Evolutionary conservation across 1,140 invertebrate genomes (phyloP).

Genomic region (Andrena cerasifolii): DNA sequence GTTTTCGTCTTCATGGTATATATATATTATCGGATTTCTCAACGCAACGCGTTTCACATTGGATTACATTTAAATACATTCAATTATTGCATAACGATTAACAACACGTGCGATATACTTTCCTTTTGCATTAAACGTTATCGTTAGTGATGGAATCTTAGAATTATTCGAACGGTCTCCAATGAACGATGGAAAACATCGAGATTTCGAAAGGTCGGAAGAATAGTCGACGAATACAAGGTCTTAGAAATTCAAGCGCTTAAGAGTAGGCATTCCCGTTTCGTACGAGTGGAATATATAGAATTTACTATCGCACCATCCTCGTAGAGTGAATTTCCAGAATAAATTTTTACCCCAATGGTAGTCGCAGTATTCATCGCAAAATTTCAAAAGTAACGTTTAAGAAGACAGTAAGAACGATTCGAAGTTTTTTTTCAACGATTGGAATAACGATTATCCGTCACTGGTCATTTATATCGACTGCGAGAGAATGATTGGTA

Average conservation of each 20-base stretch:
- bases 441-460: constrained; percentile 14
- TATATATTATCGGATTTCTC: constrained; percentile 42
- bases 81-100: constrained; percentile 59
- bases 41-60: constrained; percentile 46
- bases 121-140: constrained; percentile 3
- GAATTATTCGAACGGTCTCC: neutral
- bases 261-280: neutral
- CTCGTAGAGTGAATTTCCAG: neutral
- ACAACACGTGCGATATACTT: constrained; percentile 48
- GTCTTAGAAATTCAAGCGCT: neutral
- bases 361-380: neutral
- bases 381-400: neutral
- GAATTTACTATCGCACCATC: neutral
- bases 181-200: constrained; percentile 1
- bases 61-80: constrained; percentile 67
- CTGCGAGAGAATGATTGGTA: constrained; percentile 7
- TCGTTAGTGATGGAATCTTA: constrained; percentile 31
- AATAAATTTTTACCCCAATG: neutral
- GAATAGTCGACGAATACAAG: neutral
- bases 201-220: neutral
- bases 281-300: neutral
- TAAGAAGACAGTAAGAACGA: neutral
- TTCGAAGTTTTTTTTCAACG: neutral
- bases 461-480: constrained; percentile 10
- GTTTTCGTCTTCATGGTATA: constrained; percentile 9